Percentiles rank a stretch among this genome's conserved stretches.
Evolutionary conservation across 2,113 vertebrate genomes (phyloP).

Genomic region (Siphamia tubifer): DNA sequence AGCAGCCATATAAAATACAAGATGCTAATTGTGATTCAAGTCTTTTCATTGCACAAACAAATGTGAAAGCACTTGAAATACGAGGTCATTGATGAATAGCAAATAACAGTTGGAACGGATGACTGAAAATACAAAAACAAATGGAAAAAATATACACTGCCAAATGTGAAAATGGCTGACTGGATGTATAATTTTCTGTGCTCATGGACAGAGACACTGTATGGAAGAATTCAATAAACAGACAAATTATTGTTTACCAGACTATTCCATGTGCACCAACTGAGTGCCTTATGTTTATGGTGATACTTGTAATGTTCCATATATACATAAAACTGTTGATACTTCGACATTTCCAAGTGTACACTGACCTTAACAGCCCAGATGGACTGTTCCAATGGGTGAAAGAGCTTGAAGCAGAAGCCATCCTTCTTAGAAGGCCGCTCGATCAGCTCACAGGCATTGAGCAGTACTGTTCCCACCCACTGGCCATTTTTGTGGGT

Average conservation of each 20-base stretch:
- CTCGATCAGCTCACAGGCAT: conserved; percentile 98
- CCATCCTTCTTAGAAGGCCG: conserved; percentile 98
- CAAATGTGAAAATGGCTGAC: conserved; percentile 23
- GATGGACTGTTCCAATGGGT: conserved; percentile 97
- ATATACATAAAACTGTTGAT: background rate
- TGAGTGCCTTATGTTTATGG: no score
- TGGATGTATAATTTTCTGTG: background rate
- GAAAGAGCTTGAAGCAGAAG: conserved; percentile 99
- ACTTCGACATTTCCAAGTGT: no score
- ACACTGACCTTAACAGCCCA: conserved; percentile 95
- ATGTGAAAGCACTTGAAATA: background rate
- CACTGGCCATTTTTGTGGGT: conserved; percentile 96
- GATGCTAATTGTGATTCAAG: conserved; percentile 27
- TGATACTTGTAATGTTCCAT: no score
- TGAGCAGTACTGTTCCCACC: conserved; percentile 98
- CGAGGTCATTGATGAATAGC: conserved; percentile 17
- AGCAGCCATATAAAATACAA: background rate
- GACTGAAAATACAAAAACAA: background rate
- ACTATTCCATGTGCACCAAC: no score
- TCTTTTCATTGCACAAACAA: background rate
- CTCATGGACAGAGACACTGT: no score
- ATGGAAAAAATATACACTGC: background rate
- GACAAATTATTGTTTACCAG: no score
- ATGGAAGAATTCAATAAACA: no score
- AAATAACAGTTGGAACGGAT: conserved; percentile 28